Conservation (phyloP, 2,113 vertebrate genomes). For the Leiothrix lutea region DNA sequence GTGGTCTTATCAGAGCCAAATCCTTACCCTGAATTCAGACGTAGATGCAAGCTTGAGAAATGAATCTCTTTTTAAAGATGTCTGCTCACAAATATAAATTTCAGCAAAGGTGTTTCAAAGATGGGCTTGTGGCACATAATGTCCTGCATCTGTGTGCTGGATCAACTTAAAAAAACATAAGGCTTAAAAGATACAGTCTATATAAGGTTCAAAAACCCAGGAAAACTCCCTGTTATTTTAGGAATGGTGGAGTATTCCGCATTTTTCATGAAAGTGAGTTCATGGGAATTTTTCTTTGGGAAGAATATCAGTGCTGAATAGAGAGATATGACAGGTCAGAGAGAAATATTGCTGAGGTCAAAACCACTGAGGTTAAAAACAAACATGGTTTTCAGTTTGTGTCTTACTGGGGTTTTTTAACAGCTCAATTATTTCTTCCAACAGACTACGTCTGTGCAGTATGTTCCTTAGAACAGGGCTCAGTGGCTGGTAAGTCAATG, state of each 20-base stretch:
- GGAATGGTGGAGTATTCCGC: not conserved
- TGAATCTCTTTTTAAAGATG: not conserved
- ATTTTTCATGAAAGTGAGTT: not conserved
- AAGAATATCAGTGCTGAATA: not conserved
- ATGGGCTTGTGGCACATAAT: not conserved
- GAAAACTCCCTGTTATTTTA: not conserved
- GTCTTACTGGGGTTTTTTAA: not conserved
- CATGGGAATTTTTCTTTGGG: not conserved
- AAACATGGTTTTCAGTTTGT: not conserved
- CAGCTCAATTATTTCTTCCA: not conserved
- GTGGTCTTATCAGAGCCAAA: not conserved
- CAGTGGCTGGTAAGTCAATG: not conserved
- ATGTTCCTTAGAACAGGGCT: not conserved
- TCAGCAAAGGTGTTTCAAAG: constrained; percentile 15
- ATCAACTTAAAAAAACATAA: not conserved
- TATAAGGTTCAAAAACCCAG: not conserved
- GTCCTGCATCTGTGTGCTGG: not conserved
- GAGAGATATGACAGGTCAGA: not conserved
- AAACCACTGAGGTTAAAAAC: not conserved
- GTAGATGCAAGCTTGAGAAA: constrained; percentile 5
- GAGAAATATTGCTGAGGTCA: not conserved
- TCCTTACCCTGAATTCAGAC: not conserved
- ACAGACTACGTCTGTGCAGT: not conserved
- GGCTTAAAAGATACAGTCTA: not conserved
- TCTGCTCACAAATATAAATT: not conserved